Percentiles rank a stretch among this genome's conserved stretches.
Conservation (phyloP, 2,888 invertebrate genomes). For the Antheraea assamensis region DNA sequence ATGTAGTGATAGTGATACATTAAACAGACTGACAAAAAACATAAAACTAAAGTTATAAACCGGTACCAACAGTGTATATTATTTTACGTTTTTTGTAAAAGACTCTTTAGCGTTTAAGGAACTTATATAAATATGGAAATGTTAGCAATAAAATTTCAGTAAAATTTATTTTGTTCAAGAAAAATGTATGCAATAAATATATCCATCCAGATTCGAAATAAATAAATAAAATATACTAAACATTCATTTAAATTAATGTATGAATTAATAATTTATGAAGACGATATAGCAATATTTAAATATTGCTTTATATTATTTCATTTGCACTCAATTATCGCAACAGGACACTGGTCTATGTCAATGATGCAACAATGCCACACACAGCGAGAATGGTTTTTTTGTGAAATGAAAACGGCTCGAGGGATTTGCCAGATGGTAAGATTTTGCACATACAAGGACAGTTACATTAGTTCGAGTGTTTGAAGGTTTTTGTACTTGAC, state of each 20-base stretch:
- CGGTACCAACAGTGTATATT: not conserved
- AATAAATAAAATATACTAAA: no score
- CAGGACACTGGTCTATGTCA: constrained; percentile 9
- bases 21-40: not conserved
- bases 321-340: constrained; percentile 7
- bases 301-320: not conserved
- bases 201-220: no score
- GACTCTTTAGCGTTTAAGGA: not conserved
- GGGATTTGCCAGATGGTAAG: constrained; percentile 4
- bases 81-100: not conserved
- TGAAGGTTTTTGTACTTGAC: not conserved
- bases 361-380: constrained; percentile 8
- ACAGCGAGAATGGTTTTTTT: constrained; percentile 7
- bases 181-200: not conserved
- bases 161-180: not conserved
- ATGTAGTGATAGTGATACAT: not conserved
- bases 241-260: not conserved
- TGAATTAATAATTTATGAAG: not conserved
- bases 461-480: not conserved
- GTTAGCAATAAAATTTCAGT: not conserved
- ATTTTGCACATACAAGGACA: not conserved
- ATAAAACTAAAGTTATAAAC: not conserved
- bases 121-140: not conserved
- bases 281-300: not conserved
- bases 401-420: not conserved